A percentile compares a stretch with the other conserved stretches of the same genome.
phyloP scores from a whole-genome alignment of 2,113 vertebrate genomes.

The Microcebus lehilahytsara region DNA sequence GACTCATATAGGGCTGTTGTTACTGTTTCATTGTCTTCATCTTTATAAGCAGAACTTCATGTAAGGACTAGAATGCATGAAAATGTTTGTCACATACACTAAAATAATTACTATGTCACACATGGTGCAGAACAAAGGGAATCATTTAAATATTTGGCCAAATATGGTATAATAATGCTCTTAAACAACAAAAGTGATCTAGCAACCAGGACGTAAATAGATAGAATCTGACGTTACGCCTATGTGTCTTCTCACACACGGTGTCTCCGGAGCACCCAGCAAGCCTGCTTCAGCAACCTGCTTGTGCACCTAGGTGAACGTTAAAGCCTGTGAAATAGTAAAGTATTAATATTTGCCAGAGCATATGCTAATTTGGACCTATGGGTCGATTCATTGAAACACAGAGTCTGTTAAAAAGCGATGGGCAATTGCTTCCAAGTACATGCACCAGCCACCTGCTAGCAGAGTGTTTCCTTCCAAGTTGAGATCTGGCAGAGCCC shows the following conservation, averaged over 20 bases:
- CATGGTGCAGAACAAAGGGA: not conserved
- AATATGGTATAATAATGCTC: too few species aligned
- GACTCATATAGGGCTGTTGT: too few species aligned
- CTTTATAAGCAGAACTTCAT: not conserved
- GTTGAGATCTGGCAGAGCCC: not conserved
- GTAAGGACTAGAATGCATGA: not conserved
- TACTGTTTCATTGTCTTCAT: not conserved
- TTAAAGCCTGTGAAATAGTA: rapidly evolving
- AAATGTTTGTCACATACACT: not conserved
- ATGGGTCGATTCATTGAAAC: not conserved
- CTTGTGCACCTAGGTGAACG: not conserved
- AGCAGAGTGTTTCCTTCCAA: not conserved
- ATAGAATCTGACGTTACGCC: too few species aligned
- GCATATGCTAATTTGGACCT: rapidly evolving
- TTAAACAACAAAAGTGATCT: not conserved
- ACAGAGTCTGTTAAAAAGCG: not conserved
- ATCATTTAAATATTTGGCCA: not conserved
- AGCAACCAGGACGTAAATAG: not conserved
- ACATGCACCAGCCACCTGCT: not conserved
- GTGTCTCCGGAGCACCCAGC: rapidly evolving
- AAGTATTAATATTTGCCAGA: rapidly evolving
- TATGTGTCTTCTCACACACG: not conserved
- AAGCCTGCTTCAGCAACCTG: rapidly evolving
- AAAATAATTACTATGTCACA: not conserved
- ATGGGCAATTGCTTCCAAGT: not conserved